phyloP scores from a whole-genome alignment of 2,888 invertebrate species.

The Sphinx pinastri region DNA sequence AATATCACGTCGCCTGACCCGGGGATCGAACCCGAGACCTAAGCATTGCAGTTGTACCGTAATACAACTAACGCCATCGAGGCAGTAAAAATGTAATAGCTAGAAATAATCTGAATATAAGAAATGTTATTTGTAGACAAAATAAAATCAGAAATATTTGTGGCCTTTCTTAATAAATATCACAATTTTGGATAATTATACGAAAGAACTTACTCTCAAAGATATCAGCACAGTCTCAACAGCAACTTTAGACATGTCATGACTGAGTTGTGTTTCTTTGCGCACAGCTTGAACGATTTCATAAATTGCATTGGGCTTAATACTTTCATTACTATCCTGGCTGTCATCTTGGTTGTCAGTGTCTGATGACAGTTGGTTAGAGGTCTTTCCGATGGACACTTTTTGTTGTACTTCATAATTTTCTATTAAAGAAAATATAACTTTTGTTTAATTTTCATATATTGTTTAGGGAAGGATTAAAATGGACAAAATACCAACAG shows the following conservation, averaged over 20 bases:
- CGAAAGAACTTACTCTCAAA: constrained; percentile 60
- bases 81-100: no score
- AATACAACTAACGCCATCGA: no score
- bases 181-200: not conserved
- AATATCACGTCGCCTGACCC: no score
- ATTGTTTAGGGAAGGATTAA: no score
- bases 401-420: constrained; percentile 53
- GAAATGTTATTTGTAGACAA: no score
- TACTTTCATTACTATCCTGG: constrained; percentile 77
- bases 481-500: no score
- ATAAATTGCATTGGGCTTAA: constrained; percentile 85
- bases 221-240: constrained; percentile 89
- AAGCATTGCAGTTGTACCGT: no score
- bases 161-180: not conserved
- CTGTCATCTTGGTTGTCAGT: constrained; percentile 79
- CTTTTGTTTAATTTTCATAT: no score
- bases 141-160: no score
- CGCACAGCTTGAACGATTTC: constrained; percentile 92
- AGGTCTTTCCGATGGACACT: constrained; percentile 49
- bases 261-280: constrained; percentile 92
- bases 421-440: constrained; percentile 42
- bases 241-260: constrained; percentile 93
- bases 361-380: constrained; percentile 73
- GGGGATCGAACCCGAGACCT: no score
- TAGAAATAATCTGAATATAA: no score